These are phyloP conservation scores for Rhinatrema bivittatum DNA, from an alignment of 2,797 vertebrate species.

Conservation along the genomic window DNA sequence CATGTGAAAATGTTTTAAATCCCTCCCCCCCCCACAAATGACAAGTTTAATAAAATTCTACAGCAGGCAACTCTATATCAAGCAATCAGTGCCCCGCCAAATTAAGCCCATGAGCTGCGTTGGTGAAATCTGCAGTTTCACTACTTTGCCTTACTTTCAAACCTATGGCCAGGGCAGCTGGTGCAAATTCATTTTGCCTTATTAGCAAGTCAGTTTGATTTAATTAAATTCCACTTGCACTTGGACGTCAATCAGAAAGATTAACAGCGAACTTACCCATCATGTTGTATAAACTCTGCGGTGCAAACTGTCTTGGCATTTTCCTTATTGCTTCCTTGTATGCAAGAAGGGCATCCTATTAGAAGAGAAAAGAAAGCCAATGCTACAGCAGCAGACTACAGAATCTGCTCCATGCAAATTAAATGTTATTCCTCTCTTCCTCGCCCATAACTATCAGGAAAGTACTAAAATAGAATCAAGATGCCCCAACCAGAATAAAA, in stretches of 20 bases:
- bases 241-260: slow-evolving; percentile 7
- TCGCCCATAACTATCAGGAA: no score
- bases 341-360: slow-evolving; percentile 85
- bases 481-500: no score
- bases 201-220: slow-evolving; percentile 10
- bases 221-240: neutral
- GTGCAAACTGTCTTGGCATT: slow-evolving; percentile 96
- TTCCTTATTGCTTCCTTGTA: slow-evolving; percentile 97
- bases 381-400: slow-evolving; percentile 4
- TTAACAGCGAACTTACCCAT: slow-evolving; percentile 76
- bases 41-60: no score
- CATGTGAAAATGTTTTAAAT: no score
- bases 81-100: no score
- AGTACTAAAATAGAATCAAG: no score
- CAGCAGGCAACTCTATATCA: no score
- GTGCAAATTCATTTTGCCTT: neutral
- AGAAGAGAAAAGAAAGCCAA: slow-evolving; percentile 6
- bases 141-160: no score
- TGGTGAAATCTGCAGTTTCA: no score
- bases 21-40: no score
- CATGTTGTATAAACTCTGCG: slow-evolving; percentile 99
- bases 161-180: no score
- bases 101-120: no score
- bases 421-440: slow-evolving; percentile 9
- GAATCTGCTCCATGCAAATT: slow-evolving; percentile 4